Evolutionary conservation across 2,888 invertebrate genomes (phyloP).

Genomic region (Caradrina kadenii): DNA sequence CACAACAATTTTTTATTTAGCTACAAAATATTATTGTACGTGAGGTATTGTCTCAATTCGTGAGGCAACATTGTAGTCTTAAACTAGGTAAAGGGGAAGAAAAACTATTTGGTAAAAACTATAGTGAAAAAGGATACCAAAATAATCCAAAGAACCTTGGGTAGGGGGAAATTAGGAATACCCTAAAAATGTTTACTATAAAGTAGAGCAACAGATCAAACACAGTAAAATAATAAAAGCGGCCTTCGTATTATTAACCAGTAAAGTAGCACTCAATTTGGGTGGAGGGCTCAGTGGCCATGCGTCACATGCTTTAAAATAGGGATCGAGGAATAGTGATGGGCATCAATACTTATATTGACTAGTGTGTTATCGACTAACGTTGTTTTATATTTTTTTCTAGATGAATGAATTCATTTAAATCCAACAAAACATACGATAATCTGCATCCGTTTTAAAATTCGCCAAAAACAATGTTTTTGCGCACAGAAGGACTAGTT

Average conservation of each 20-base stretch:
- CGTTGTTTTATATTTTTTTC: background rate
- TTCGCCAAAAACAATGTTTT: too few species aligned
- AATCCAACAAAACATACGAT: too few species aligned
- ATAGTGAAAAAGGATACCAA: too few species aligned
- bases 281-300: constrained; percentile 69
- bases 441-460: too few species aligned
- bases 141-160: background rate
- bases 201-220: constrained; percentile 40
- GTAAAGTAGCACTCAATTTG: constrained; percentile 76
- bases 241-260: constrained; percentile 61
- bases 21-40: background rate
- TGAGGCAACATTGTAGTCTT: too few species aligned
- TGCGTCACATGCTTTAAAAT: constrained; percentile 68
- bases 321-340: constrained; percentile 57
- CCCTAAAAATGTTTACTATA: constrained; percentile 14
- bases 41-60: background rate
- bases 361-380: constrained; percentile 26
- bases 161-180: background rate
- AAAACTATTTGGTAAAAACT: too few species aligned
- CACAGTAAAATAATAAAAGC: constrained; percentile 52
- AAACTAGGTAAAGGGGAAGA: too few species aligned
- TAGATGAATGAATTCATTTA: background rate
- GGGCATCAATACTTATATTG: background rate
- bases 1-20: background rate
- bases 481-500: too few species aligned